Base-by-base conservation (phyloP, 2,113 vertebrate genomes). In the Noturus placidus region DNA sequence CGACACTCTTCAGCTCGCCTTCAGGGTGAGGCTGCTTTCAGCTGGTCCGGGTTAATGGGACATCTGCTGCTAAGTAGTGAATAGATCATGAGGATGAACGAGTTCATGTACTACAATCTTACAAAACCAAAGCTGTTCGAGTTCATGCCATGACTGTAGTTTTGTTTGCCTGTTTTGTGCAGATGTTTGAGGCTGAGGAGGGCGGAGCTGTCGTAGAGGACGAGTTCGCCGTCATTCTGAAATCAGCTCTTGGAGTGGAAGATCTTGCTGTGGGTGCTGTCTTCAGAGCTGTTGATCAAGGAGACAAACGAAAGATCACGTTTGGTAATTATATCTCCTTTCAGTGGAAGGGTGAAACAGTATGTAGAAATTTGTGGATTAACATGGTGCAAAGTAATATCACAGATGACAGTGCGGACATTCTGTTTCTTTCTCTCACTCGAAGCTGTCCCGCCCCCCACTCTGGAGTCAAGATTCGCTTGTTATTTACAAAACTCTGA, bases 1-100 rank as follows among this genome's bases (percentile, higher is more conserved):
- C 95, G 96, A 98, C 90, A 99, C 97, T 82, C 94, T 99, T 90
- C 96, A 94, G 82, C 5, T 99, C 93, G 97, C 97, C 7, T 99
- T 99, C 92, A 92, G 93, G 96, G 98, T 94, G 94, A 96, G 95
- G 61, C 17, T 81, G 1, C 25, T 74, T 54, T 85, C 30, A 86
- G 0, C 4, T 30, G n/a, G 33, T 20, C 3, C 52, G 38, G 42
- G 13, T 57, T n/a, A 84, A 70, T 13, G 7, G 8, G 30, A 81
- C 54, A 33, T 57, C 78, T 0, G 5, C 30, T 35, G 79, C 30
- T 59, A 57, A 22, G 54, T 15, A 59, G 79, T 59, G 59, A 77
- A n/a, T 27, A 83, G 27, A 13, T 82, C 30, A 27, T 50, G 27
- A 69, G 19, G 50, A 72, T 72, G 19, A n/a, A 81, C 10, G 42